Base-by-base conservation (phyloP, 2,888 invertebrate genomes). In the Hydriomena furcata region DNA sequence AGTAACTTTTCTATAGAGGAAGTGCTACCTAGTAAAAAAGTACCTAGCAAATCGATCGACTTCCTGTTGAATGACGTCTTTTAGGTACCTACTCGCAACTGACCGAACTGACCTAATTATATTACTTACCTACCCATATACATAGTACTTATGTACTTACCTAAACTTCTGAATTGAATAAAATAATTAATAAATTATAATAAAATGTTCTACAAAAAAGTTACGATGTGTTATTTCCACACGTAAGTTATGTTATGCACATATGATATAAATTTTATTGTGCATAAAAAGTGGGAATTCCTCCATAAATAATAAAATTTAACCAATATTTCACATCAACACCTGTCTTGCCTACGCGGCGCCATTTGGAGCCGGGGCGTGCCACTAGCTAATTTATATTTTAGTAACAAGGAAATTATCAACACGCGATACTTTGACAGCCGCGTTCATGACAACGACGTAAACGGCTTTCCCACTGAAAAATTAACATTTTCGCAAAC, bases 401-500 rank as follows among this genome's bases (percentile, higher is more conserved):
- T 57, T 31, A 45, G 60, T 44, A 56, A 54, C 52, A 34, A 55
- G 60, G 54, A 58, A 58, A 59, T 52, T 51, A 56, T 10, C 34
- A 21, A 31, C 40, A 46, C 45, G 41, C 38, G 28, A 49, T 44
- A 20, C 42, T 48, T 43, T 48, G 56, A 56, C 60, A 48, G 55
- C 11, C 30, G 40, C 44, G 49, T 47, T 34, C 49, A 41, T 30
- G 30, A 32, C 28, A 38, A 47, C 24, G 37, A 46, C 49, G 47
- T 44, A 48, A 52, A 52, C 31, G 27, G 47, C 34, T 51, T 50
- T 47, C 27, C 7, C 42, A 36, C 41, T 43, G 21, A 38, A 49
- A 53, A 43, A 51, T 41, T 35, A 34, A 27, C 31, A 45, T 50
- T 54, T 54, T 53, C 51, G 52, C 44, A 44, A 55, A 51, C 51